A percentile compares a stretch with the other conserved stretches of the same genome.
Conservation (phyloP, 2,113 vertebrate genomes). For the Chascanopsetta lugubris region DNA sequence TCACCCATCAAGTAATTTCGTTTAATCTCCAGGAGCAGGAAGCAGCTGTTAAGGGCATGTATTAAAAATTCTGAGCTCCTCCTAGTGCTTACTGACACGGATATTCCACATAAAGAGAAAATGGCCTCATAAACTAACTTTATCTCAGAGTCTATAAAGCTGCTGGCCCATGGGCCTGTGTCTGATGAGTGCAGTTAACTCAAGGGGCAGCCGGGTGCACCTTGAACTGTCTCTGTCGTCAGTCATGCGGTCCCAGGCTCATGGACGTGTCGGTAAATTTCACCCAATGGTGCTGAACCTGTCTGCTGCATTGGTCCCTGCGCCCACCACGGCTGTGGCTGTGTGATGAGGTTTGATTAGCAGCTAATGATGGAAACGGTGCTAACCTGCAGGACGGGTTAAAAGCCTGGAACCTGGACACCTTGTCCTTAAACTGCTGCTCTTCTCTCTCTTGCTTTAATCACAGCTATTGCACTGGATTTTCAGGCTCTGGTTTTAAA, state of each 20-base stretch:
- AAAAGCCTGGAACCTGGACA: not conserved
- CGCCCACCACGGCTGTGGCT: conserved; percentile 4
- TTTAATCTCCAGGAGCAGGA: conserved; percentile 27
- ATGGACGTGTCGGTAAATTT: conserved; percentile 19
- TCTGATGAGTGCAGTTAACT: conserved; percentile 54
- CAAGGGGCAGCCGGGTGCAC: conserved; percentile 54
- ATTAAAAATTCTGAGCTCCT: conserved; percentile 50
- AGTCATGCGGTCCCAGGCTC: conserved; percentile 17
- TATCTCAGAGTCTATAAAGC: conserved; percentile 65
- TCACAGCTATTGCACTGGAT: no score
- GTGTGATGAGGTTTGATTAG: conserved; percentile 34
- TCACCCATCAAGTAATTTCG: conserved; percentile 37
- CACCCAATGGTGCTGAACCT: conserved; percentile 5
- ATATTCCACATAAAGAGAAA: conserved; percentile 68
- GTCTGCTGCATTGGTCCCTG: conserved; percentile 4
- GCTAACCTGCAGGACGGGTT: conserved; percentile 1
- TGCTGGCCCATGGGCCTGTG: conserved; percentile 26
- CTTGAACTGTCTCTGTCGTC: conserved; percentile 42
- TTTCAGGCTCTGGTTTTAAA: no score
- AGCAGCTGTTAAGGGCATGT: conserved; percentile 21
- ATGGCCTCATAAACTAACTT: conserved; percentile 67
- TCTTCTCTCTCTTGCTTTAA: not conserved
- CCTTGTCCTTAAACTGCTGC: not conserved
- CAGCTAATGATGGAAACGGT: conserved; percentile 12
- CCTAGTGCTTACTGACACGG: conserved; percentile 53